Evolutionary conservation across 2,888 invertebrate genomes (phyloP).

Genomic region (Spodoptera picta): DNA sequence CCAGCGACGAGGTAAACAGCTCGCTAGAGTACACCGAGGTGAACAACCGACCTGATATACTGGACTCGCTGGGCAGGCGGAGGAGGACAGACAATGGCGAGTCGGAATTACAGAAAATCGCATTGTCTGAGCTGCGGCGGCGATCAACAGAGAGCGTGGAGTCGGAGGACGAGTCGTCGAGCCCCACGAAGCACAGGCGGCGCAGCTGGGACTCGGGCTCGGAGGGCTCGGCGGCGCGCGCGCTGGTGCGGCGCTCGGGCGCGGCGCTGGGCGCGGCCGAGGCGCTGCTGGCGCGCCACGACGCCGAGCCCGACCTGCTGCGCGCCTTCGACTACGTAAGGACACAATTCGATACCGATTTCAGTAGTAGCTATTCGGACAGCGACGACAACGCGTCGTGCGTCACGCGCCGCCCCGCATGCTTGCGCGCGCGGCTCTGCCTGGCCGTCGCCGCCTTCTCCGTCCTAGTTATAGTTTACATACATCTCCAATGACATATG

Average conservation of each 20-base stretch:
- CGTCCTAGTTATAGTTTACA: conserved; percentile 84
- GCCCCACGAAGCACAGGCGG: conserved; percentile 78
- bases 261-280: conserved; percentile 90
- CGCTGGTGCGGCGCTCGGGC: conserved; percentile 90
- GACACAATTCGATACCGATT: conserved; percentile 81
- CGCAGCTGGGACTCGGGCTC: conserved; percentile 89
- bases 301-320: conserved; percentile 83
- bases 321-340: conserved; percentile 87
- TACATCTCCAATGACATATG: conserved; percentile 84
- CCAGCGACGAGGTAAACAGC: conserved; percentile 85
- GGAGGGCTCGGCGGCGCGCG: conserved; percentile 90
- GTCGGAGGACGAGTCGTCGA: conserved; percentile 78
- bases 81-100: conserved; percentile 74
- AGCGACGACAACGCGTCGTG: conserved; percentile 67
- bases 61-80: conserved; percentile 80
- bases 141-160: conserved; percentile 83
- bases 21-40: conserved; percentile 85
- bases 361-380: conserved; percentile 71
- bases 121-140: conserved; percentile 78
- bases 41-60: conserved; percentile 83
- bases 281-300: conserved; percentile 85
- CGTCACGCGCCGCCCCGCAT: conserved; percentile 71
- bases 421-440: conserved; percentile 80
- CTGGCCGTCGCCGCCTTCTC: conserved; percentile 86
- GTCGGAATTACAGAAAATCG: conserved; percentile 79